phyloP scores from a whole-genome alignment of 2,797 vertebrate genomes.

The Agapornis canus region DNA sequence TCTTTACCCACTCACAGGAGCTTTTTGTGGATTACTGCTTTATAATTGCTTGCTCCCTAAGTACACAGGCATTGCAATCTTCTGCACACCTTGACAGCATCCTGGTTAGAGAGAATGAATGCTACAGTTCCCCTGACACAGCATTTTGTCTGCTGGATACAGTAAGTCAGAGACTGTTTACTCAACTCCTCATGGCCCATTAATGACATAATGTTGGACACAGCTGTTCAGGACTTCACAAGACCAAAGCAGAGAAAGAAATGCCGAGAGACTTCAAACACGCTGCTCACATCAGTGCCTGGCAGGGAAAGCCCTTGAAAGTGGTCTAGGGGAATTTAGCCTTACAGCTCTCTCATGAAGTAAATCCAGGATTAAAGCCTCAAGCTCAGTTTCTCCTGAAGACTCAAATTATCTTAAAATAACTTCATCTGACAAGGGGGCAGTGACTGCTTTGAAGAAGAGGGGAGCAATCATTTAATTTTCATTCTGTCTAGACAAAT shows the following conservation, averaged over 20 bases:
- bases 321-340: not conserved
- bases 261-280: not conserved
- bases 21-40: conserved; percentile 50
- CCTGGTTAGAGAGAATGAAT: conserved; percentile 11
- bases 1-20: conserved; percentile 46
- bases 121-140: not conserved
- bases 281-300: not conserved
- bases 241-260: not conserved
- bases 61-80: not conserved
- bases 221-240: conserved; percentile 25
- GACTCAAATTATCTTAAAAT: not conserved
- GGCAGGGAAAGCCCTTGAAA: not conserved
- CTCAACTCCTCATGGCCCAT: not conserved
- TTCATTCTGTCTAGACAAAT: not conserved
- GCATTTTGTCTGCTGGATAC: not conserved
- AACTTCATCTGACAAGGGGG: not conserved
- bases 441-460: not conserved
- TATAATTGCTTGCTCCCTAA: conserved; percentile 37
- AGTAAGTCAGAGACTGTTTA: conserved; percentile 12
- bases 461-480: not conserved
- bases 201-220: conserved; percentile 38
- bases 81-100: conserved; percentile 14
- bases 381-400: not conserved
- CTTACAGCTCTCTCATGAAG: not conserved
- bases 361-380: not conserved